These are phyloP conservation scores for Polyboroides typus DNA, from an alignment of 2,797 vertebrate species.

Conservation along the genomic window DNA sequence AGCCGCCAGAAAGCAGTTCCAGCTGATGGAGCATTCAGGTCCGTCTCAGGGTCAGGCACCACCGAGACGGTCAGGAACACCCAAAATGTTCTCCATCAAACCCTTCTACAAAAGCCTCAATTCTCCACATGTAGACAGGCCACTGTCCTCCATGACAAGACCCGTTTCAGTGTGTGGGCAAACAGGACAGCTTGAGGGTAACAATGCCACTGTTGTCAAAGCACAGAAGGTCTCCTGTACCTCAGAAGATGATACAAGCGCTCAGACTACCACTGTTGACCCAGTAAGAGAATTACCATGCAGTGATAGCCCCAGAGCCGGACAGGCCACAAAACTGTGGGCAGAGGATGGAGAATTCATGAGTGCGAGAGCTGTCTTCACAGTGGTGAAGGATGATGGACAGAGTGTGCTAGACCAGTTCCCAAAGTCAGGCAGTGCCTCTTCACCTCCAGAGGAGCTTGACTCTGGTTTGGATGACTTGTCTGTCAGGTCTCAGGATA, in stretches of 20 bases:
- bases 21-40: slow-evolving; percentile 81
- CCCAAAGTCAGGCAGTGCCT: slow-evolving; percentile 70
- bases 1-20: slow-evolving; percentile 90
- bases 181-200: slow-evolving; percentile 27
- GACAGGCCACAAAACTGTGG: slow-evolving; percentile 79
- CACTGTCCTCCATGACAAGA: slow-evolving; percentile 55
- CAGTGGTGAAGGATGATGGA: slow-evolving; percentile 88
- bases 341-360: slow-evolving; percentile 88
- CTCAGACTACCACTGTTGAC: slow-evolving; percentile 1
- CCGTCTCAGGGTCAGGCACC: slow-evolving; percentile 38
- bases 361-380: slow-evolving; percentile 87
- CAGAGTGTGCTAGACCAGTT: slow-evolving; percentile 80
- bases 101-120: slow-evolving; percentile 86
- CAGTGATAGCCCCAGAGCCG: slow-evolving; percentile 36
- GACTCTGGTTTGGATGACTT: slow-evolving; percentile 94
- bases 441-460: slow-evolving; percentile 87
- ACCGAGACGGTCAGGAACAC: slow-evolving; percentile 81
- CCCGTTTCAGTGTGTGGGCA: slow-evolving; percentile 20
- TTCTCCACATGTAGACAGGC: slow-evolving; percentile 61
- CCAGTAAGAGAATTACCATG: slow-evolving; percentile 36
- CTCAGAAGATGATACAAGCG: slow-evolving; percentile 28
- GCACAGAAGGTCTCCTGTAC: slow-evolving; percentile 69
- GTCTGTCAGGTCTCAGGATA: slow-evolving; percentile 93
- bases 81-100: slow-evolving; percentile 89
- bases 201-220: slow-evolving; percentile 42